Percentiles rank a stretch among this genome's conserved stretches.
phyloP scores from a whole-genome alignment of 2,888 invertebrate genomes.

The Diarsia brunnea region DNA sequence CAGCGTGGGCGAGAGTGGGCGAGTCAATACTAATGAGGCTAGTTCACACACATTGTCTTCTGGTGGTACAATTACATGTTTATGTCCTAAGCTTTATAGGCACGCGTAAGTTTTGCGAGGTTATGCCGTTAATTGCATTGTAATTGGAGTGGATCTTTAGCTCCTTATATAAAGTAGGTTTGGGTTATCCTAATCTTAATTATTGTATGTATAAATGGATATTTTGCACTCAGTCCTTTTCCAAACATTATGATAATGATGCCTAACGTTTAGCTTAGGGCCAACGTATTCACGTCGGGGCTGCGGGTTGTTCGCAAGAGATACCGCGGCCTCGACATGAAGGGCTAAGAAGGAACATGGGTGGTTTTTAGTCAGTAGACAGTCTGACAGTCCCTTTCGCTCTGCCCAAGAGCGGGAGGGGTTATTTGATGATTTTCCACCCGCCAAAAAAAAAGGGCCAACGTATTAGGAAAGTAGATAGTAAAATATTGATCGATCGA shows the following conservation, averaged over 20 bases:
- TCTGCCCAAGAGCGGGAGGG: too few species aligned
- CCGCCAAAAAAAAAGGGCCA: too few species aligned
- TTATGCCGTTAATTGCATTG: conserved; percentile 36
- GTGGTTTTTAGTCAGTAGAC: too few species aligned
- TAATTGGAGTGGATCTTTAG: conserved; percentile 14
- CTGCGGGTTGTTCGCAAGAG: too few species aligned
- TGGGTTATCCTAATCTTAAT: neutral
- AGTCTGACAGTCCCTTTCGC: too few species aligned
- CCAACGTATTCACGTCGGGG: too few species aligned
- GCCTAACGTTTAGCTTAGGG: neutral
- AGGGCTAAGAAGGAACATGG: too few species aligned
- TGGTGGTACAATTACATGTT: conserved; percentile 58
- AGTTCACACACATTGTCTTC: conserved; percentile 77
- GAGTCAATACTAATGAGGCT: conserved; percentile 75
- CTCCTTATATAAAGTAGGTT: neutral
- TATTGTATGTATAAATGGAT: neutral
- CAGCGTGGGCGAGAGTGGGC: conserved; percentile 74
- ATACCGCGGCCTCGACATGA: too few species aligned
- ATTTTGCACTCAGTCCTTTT: neutral
- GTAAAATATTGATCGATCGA: neutral
- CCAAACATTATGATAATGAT: neutral
- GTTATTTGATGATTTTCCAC: too few species aligned
- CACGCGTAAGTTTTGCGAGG: conserved; percentile 41
- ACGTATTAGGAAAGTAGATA: too few species aligned
- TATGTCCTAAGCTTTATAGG: conserved; percentile 57